Base-by-base conservation (phyloP, 2,797 vertebrate genomes). In the Tauraco hartlaubi region DNA sequence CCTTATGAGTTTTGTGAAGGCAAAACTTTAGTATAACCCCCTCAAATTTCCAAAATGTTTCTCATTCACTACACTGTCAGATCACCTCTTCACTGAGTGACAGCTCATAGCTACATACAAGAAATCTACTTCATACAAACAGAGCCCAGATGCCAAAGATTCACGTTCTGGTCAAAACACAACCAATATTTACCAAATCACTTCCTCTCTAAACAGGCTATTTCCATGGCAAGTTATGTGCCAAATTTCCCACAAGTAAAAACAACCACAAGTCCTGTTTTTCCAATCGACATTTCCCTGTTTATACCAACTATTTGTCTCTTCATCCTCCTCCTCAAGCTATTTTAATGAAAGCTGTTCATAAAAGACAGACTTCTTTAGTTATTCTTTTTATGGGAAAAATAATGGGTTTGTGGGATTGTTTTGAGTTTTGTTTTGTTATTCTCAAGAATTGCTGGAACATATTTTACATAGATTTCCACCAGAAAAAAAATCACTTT, bases 361-460 rank as follows among this genome's bases (percentile, higher is more conserved):
- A 59, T 85, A 90, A 90, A 73, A 66, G 26, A 39, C 62, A 93
- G 72, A 64, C 12, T 83, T 83, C 66, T 90, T 86, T 20, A 68
- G 35, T 81, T 84, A 67, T 76, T 67, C 10, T 77, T 90, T 94
- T 90, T 58, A 88, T 69, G 46, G 28, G 16, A n/a, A 67, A 94
- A 95, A 80, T 51, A 83, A 88, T 88, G 25, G 8, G 2, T 78
- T 78, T 75, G 73, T 62, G 35, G 61, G 55, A 75, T 85, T 83
- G 56, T 80, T 81, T 56, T 68, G 55, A 90, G 44, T 68, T 95
- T 75, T 71, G 9, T 63, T 87, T 68, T 81, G 26, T 63, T 72
- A 59, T 71, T 92, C 66, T 86, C 51, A 88, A 88, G 59, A 95
- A 90, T 33, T 94, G 28, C 12, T 95, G 66, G 62, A 84, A 90